Conservation (phyloP, 2,888 invertebrate species). For the Eilema sororculum region DNA sequence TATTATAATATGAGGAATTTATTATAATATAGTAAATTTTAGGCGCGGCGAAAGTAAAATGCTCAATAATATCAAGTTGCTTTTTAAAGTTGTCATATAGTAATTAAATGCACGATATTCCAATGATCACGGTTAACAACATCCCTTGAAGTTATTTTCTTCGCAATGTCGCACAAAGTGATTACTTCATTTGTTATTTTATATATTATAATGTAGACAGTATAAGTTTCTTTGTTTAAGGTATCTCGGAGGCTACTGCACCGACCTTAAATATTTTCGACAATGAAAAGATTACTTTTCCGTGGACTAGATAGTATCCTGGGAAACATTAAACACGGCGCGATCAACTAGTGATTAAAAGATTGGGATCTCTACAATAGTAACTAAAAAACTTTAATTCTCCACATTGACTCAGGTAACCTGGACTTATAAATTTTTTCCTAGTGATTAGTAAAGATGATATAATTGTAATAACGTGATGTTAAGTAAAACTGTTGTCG, state of each 20-base stretch:
- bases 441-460: constrained; percentile 22
- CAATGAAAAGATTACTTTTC: constrained; percentile 25
- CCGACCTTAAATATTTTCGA: constrained; percentile 25
- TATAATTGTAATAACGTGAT: constrained; percentile 23
- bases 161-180: constrained; percentile 18
- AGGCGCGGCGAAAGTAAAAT: background rate
- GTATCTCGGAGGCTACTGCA: constrained; percentile 41
- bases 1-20: background rate
- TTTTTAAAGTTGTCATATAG: constrained; percentile 13
- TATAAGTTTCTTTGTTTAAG: constrained; percentile 37
- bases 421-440: constrained; percentile 23
- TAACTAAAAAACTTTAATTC: constrained; percentile 28
- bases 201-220: constrained; percentile 29
- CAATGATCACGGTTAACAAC: constrained; percentile 21
- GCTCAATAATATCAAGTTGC: constrained; percentile 9
- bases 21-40: background rate
- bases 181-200: constrained; percentile 17
- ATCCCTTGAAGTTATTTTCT: constrained; percentile 2
- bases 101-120: constrained; percentile 17
- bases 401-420: constrained; percentile 27
- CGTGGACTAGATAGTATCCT: constrained; percentile 31
- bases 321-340: constrained; percentile 36
- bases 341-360: constrained; percentile 28
- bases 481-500: constrained; percentile 12
- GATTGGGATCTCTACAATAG: constrained; percentile 25